Evolutionary conservation across 2,113 vertebrate species (phyloP), one percentile per base, ranked within the genome.

Genomic region (human (Homo sapiens)): DNA sequence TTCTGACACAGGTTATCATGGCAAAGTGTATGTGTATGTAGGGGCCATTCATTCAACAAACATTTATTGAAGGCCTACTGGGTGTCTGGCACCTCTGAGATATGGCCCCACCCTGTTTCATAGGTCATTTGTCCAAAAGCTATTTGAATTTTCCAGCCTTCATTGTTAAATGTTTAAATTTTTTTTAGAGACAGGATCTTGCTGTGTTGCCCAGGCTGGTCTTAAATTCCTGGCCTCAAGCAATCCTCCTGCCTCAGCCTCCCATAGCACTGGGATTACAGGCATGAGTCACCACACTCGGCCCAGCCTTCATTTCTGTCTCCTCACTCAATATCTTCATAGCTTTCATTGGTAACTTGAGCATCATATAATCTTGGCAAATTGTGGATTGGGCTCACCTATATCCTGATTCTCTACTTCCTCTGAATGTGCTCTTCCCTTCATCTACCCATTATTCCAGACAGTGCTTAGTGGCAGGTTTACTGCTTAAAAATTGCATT

Each of bases 21-120:
- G 82, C 35, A 79, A 93, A 93, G 80, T 18, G 18, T 81, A 93
- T 79, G 4, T 1, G 4, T 64, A 45, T 25, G 11, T 82, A 83
- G 38, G 3, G 66, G 55, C 40, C 70, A 90, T 95, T 96, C 80
- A 95, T 92, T 96, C 57, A 93, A 88, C 70, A 96, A 83, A 76
- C 85, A 84, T 88, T 97, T 96, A 86, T 68, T 70, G 93, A 89
- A 94, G 1, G 20, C 92, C 79, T 92, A 48, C 89, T 97, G 82
- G 76, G 61, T 92, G 79, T 94, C 89, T 96, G 73, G 84, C 93
- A 97, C 85, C 91, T 64, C 66, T 61, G 48, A 92, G 83, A 59
- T 80, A 93, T 38, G 72, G 40, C n/a, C 45, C 48, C 30, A 92
- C 38, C 55, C 48, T 27, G 30, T 91, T 97, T 84, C 61, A 92